A percentile compares a stretch with the other conserved stretches of the same genome.
These are phyloP conservation scores for Darevskia nairensis DNA, from an alignment of 2,797 vertebrate genomes.

Conservation along the genomic window DNA sequence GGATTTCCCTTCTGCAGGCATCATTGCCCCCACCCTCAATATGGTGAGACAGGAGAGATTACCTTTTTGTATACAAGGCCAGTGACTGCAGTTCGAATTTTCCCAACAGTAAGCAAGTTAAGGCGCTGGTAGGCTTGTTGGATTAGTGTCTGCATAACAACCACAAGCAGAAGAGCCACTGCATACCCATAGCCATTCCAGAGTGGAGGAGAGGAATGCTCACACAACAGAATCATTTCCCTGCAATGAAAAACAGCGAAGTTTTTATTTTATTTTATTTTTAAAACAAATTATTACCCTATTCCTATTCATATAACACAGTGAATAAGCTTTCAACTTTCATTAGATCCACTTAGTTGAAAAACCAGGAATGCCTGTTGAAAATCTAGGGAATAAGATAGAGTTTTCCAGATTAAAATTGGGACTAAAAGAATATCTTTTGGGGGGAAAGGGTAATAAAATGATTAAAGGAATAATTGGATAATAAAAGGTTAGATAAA, in stretches of 20 bases:
- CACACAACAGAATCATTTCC: constrained; percentile 68
- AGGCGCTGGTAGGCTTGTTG: constrained; percentile 69
- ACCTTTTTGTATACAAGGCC: constrained; percentile 78
- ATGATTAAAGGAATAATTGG: no score
- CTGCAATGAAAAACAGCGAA: constrained; percentile 52
- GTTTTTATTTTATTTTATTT: background rate
- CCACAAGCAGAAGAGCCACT: constrained; percentile 62
- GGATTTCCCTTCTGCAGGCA: no score
- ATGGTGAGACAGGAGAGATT: background rate
- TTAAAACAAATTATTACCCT: background rate
- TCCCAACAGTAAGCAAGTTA: constrained; percentile 70
- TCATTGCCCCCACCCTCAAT: no score
- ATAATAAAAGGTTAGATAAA: no score
- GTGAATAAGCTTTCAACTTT: background rate
- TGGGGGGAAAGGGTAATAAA: no score
- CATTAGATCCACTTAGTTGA: background rate
- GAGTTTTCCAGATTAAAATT: no score
- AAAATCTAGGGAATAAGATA: no score
- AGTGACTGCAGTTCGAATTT: constrained; percentile 70
- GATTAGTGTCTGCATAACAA: constrained; percentile 65
- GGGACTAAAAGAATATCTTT: no score
- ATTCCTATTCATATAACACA: background rate
- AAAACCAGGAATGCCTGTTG: background rate
- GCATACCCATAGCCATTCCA: constrained; percentile 66
- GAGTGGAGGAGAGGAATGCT: constrained; percentile 51